phyloP scores from a whole-genome alignment of 2,113 vertebrate species.

The Suncus etruscus region DNA sequence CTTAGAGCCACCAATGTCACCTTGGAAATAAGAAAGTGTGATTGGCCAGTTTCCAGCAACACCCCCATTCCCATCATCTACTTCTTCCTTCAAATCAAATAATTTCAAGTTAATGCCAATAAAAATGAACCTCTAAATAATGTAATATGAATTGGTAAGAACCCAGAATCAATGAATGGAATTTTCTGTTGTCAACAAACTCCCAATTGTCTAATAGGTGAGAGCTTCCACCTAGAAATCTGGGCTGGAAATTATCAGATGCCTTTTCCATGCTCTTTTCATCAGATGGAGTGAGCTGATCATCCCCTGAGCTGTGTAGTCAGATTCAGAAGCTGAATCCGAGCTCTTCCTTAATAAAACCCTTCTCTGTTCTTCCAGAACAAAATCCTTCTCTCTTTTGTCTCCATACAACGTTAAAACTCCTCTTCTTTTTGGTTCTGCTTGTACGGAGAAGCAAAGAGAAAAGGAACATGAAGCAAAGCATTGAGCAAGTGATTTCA shows the following conservation, averaged over 20 bases:
- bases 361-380: background rate
- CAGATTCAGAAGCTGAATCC: background rate
- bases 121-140: background rate
- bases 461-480: background rate
- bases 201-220: too few species aligned
- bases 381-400: background rate
- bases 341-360: background rate
- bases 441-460: constrained; percentile 16
- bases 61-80: background rate
- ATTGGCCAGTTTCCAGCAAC: background rate
- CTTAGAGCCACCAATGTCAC: background rate
- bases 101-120: background rate
- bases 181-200: background rate
- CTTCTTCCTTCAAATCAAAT: background rate
- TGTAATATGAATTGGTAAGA: background rate
- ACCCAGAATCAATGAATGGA: background rate
- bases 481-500: background rate
- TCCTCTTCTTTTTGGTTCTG: background rate
- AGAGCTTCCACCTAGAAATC: background rate
- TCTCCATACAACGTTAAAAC: background rate
- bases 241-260: background rate
- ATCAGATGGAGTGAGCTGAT: too few species aligned
- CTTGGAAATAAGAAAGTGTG: background rate
- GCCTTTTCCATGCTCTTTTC: too few species aligned
- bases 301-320: background rate